A percentile compares a stretch with the other conserved stretches of the same genome.
phyloP scores from a whole-genome alignment of 2,797 vertebrate genomes.

The Aulostomus chinensis region DNA sequence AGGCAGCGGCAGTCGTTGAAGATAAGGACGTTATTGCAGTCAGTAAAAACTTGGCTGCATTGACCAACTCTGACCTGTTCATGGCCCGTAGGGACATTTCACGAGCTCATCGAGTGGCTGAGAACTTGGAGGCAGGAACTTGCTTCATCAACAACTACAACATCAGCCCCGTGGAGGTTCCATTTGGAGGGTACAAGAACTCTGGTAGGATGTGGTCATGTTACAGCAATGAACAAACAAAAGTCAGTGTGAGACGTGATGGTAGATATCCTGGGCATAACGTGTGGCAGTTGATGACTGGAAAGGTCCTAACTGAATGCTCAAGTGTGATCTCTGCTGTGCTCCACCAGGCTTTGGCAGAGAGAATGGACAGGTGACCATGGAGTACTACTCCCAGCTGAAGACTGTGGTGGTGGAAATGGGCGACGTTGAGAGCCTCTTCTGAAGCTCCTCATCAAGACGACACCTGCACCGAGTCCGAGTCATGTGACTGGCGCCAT shows the following conservation, averaged over 20 bases:
- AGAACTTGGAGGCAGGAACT: conserved; percentile 89
- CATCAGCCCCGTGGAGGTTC: conserved; percentile 87
- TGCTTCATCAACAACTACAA: conserved; percentile 99
- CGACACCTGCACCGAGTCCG: neutral
- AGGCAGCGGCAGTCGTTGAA: too few relatives aligned
- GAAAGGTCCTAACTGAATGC: neutral
- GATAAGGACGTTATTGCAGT: neutral
- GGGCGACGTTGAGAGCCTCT: conserved; percentile 88
- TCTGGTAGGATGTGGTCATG: conserved; percentile 82
- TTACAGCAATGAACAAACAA: too few relatives aligned
- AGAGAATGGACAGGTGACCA: conserved; percentile 91
- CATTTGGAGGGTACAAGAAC: conserved; percentile 95
- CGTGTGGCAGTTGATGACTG: neutral
- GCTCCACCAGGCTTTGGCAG: conserved; percentile 89
- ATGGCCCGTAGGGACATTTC: conserved; percentile 85
- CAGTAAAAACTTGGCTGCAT: neutral
- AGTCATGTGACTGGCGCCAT: too few relatives aligned
- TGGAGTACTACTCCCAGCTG: conserved; percentile 94
- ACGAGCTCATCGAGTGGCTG: conserved; percentile 91
- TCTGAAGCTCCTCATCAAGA: conserved; percentile 65
- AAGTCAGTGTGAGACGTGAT: too few relatives aligned
- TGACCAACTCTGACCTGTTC: too few relatives aligned
- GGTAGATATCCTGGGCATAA: too few relatives aligned
- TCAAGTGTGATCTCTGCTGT: neutral
- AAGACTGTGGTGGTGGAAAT: conserved; percentile 96